Base-by-base conservation (phyloP, 2,797 vertebrate genomes). In the Hirundo rustica region DNA sequence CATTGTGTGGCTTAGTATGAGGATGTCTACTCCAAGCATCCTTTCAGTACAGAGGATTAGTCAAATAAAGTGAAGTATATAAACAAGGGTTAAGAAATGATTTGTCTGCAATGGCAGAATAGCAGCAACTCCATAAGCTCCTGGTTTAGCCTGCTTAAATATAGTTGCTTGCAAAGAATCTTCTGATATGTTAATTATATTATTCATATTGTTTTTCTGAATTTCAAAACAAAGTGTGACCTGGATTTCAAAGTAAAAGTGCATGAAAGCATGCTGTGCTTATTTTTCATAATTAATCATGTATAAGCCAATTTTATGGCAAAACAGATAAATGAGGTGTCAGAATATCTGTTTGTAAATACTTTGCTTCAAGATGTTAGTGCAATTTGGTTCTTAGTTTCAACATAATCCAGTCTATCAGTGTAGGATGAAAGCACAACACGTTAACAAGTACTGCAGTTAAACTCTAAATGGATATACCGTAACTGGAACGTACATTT, bases 261-360 rank as follows among this genome's bases (percentile, higher is more conserved):
- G 51, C 90, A 89, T 86, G 51, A 95, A 96, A 93, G 92, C 90
- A 62, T 71, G 67, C 81, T 93, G 80, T 80, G 71, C 75, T 94
- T 92, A 87, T 96, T 95, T 95, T 95, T 95, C 65, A 32, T 91
- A 87, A 95, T 96, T 95, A 97, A 90, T 95, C 34, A 85, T 78
- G 45, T 79, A 93, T 92, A 96, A 96, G 55, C 87, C 94, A 94
- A 89, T 95, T 96, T 93, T 74, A 86, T 83, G 74, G 89, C 48
- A 86, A 89, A 92, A 80, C 62, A 92, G 71, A 89, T 89, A 95
- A 96, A 92, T 89, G 89, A 90, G 53, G 72, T 92, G 83, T 96
- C 77, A 76, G 79, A 92, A 27, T 79, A 92, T 79, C 93, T 96
- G 90, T 87, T 92, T 95, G 77, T 89, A 91, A 96, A 93, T 92